A percentile compares a stretch with the other conserved stretches of the same genome.
These are phyloP conservation scores for Drosophila funebris DNA, from an alignment of 1,140 invertebrate genomes.

Conservation along the genomic window DNA sequence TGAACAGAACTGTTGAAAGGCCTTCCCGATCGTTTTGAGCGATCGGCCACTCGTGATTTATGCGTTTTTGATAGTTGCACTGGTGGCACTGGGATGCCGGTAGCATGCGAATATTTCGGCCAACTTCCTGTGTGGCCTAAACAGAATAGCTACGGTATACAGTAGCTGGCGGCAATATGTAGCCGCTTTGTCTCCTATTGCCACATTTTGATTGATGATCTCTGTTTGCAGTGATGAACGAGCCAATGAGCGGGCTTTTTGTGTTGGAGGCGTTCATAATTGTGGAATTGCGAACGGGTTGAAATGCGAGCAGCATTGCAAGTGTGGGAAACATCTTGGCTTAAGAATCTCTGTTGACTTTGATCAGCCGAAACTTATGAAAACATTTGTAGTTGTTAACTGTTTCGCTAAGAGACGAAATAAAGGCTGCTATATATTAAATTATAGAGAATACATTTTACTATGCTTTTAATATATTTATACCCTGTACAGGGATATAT, in stretches of 20 bases:
- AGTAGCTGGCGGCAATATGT: conserved; percentile 53
- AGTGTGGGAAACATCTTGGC: conserved; percentile 29
- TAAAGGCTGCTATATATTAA: background rate
- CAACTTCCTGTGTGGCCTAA: conserved; percentile 70
- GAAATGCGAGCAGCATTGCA: conserved; percentile 19
- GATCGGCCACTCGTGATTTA: conserved; percentile 64
- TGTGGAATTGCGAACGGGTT: conserved; percentile 41
- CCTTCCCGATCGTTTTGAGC: conserved; percentile 30
- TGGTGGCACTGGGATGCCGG: conserved; percentile 27
- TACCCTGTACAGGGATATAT: too few relatives aligned
- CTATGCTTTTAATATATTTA: too few relatives aligned
- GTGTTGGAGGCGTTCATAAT: conserved; percentile 35
- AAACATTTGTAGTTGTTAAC: too few relatives aligned
- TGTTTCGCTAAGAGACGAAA: background rate
- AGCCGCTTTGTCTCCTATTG: conserved; percentile 50
- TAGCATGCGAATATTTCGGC: conserved; percentile 53
- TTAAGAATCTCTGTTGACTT: background rate
- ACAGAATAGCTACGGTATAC: conserved; percentile 27
- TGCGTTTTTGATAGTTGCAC: conserved; percentile 73
- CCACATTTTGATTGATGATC: conserved; percentile 58
- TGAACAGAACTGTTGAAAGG: conserved; percentile 76
- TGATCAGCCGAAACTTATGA: background rate
- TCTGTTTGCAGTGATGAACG: conserved; percentile 14
- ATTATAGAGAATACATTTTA: too few relatives aligned
- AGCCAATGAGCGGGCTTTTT: conserved; percentile 10